These are phyloP conservation scores for Lycia hirtaria DNA, from an alignment of 2,888 invertebrate genomes.

Conservation along the genomic window DNA sequence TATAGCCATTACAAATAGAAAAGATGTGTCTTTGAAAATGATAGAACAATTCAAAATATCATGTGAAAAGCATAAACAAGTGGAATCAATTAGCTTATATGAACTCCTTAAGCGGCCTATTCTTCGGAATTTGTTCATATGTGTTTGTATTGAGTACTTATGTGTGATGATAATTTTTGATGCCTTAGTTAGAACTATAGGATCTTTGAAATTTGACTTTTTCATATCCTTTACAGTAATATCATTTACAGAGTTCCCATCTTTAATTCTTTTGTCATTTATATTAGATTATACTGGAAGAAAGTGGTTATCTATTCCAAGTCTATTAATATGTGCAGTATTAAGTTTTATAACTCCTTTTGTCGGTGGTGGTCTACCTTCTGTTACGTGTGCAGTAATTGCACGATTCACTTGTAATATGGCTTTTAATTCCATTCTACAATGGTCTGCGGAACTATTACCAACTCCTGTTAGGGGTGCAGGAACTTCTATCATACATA, in stretches of 20 bases:
- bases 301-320: constrained; percentile 54
- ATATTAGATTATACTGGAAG: constrained; percentile 64
- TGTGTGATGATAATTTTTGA: constrained; percentile 62
- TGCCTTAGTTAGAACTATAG: constrained; percentile 61
- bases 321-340: constrained; percentile 48
- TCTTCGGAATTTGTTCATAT: constrained; percentile 58
- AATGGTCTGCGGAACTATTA: constrained; percentile 70
- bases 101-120: constrained; percentile 58
- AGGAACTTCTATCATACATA: constrained; percentile 64
- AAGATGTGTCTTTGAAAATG: neutral
- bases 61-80: constrained; percentile 40
- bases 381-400: constrained; percentile 64
- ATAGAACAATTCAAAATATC: constrained; percentile 50
- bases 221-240: constrained; percentile 69
- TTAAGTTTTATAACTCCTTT: constrained; percentile 62
- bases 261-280: constrained; percentile 61
- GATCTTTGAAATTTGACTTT: constrained; percentile 63
- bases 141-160: constrained; percentile 58
- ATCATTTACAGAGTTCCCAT: constrained; percentile 71
- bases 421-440: constrained; percentile 56
- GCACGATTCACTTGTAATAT: constrained; percentile 69
- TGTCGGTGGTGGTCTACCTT: constrained; percentile 55
- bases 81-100: constrained; percentile 45
- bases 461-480: constrained; percentile 68
- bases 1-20: constrained; percentile 1